Conservation (phyloP, 37 sponge, comb jelly and placozoan species). For the Bolinopsis microptera region DNA sequence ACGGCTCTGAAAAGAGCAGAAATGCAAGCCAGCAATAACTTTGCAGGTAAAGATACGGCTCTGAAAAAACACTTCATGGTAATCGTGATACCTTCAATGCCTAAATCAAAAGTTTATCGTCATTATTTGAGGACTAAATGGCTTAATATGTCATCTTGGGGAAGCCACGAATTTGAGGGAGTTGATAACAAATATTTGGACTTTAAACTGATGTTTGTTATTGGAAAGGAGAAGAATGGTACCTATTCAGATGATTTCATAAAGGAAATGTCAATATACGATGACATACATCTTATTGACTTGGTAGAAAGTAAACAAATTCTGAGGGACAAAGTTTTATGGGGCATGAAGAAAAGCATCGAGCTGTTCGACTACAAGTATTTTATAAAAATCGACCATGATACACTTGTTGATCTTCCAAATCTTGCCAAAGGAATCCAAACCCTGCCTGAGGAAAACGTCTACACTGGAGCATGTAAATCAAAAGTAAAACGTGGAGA, state of each 20-base stretch:
- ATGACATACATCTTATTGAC: background rate
- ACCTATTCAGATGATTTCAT: background rate
- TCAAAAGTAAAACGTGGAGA: background rate
- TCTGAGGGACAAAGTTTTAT: background rate
- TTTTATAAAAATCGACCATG: constrained; percentile 9
- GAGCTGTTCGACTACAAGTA: background rate
- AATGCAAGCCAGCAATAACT: too few relatives aligned
- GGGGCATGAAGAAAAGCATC: constrained; percentile 51
- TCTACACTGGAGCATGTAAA: constrained; percentile 28
- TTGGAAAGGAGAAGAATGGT: background rate
- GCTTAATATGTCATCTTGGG: background rate
- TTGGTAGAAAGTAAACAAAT: background rate
- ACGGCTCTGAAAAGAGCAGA: too few relatives aligned
- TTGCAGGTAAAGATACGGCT: too few relatives aligned
- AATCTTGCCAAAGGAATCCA: background rate
- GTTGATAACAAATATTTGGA: background rate
- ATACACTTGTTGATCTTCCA: constrained; percentile 27
- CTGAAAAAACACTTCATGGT: constrained; percentile 23
- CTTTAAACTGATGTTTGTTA: constrained; percentile 20
- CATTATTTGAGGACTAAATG: background rate
- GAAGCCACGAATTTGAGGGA: background rate
- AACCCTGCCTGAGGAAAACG: background rate
- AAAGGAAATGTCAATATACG: background rate
- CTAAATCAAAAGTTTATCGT: background rate
- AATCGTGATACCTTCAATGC: background rate